Base-by-base conservation (phyloP, 1,140 invertebrate genomes). In the Lordiphosa mommai region DNA sequence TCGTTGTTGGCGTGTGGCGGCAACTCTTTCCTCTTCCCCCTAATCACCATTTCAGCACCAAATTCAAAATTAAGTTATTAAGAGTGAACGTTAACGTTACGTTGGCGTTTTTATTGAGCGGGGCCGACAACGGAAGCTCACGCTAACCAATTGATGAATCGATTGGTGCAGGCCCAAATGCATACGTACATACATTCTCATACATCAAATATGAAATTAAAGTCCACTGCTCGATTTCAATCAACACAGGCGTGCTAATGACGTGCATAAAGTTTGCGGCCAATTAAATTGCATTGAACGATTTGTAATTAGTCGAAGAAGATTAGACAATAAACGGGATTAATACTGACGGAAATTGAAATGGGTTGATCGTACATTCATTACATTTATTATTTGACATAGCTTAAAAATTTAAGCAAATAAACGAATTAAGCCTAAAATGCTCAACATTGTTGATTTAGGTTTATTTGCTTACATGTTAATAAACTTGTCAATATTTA, bases 1-100 rank as follows among this genome's bases (percentile, higher is more conserved):
- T 63, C 56, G 60, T 29, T 33, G 59, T 33, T 49, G 74, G 76
- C 74, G 66, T 80, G 76, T 82, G 71, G 66, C 76, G 51, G 32
- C 55, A 49, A 53, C 46, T 38, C 43, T 40, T 49, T 51, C 44
- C 47, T 30, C 47, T 43, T 37, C 37, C 55, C n/a, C 23, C 32
- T 8, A 9, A 10, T n/a, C 40, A 30, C 57, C 37, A 37, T 55
- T 50, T 38, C 34, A 32, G 44, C 23, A 20, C 27, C 16, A 65
- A 60, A 50, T 68, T 68, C 27, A 8, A 50, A 76, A 80, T 80
- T 57, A 73, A 80, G 76, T 82, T 82, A 80, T 80, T 76, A 80
- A 66, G 53, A 80, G 60, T 82, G 57, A 70, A 66, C 61, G 61
- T 36, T 50, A 53, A 12, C 47, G 65, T 79, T 79, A 68, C 68